Evolutionary conservation across 2,888 invertebrate genomes (phyloP).

Genomic region (Petrolisthes manimaculis): DNA sequence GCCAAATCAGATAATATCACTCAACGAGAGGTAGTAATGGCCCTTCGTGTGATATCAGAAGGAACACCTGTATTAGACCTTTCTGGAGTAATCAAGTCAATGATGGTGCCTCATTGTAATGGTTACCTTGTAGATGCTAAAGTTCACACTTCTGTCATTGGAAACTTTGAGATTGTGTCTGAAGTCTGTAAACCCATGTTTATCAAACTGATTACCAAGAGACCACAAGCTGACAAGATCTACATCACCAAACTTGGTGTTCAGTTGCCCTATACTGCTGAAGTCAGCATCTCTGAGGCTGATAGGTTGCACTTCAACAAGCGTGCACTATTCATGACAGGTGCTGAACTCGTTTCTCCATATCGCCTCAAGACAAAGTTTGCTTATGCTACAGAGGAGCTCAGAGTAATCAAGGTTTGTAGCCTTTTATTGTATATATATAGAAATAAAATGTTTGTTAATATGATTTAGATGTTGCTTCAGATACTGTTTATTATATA

Average conservation of each 20-base stretch:
- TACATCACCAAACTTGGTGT: conserved; percentile 23
- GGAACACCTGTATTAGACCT: conserved; percentile 26
- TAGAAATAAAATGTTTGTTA: too few species aligned
- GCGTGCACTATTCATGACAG: neutral
- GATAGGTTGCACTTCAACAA: neutral
- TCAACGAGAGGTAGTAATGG: neutral
- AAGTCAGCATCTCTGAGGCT: conserved; percentile 14
- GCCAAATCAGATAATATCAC: conserved; percentile 38
- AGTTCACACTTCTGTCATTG: conserved; percentile 14
- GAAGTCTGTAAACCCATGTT: conserved; percentile 35
- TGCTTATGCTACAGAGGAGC: neutral
- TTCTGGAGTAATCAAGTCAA: conserved; percentile 24
- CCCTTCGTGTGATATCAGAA: neutral
- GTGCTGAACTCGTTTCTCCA: neutral
- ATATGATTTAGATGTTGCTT: too few species aligned
- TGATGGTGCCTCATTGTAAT: conserved; percentile 14
- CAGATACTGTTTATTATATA: too few species aligned
- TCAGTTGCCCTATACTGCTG: conserved; percentile 10
- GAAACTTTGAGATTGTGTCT: conserved; percentile 19
- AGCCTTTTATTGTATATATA: too few species aligned
- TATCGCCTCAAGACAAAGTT: conserved; percentile 17
- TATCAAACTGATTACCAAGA: conserved; percentile 21
- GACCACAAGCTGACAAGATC: neutral
- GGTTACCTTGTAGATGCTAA: conserved; percentile 21
- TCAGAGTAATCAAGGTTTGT: conserved; percentile 9